Percentiles rank a stretch among this genome's conserved stretches.
Evolutionary conservation across 2,113 vertebrate genomes (phyloP).

Genomic region (Ursus arctos): DNA sequence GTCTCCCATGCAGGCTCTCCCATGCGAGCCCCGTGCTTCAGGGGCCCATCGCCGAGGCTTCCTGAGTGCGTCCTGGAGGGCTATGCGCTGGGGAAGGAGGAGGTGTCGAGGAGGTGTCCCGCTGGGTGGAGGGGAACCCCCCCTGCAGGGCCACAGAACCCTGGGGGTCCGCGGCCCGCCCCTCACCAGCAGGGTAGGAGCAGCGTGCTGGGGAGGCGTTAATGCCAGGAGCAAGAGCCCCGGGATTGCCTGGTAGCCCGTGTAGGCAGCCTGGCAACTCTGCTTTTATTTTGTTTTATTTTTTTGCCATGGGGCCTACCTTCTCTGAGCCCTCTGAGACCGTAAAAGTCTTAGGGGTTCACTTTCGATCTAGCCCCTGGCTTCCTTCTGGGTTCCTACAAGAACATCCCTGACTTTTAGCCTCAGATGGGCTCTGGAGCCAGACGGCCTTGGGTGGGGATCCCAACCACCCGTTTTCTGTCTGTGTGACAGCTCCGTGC

Average conservation of each 20-base stretch:
- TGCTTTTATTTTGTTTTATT: too few relatives aligned
- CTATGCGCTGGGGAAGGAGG: background rate
- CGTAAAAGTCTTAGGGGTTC: background rate
- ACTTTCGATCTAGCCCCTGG: background rate
- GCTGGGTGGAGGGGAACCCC: background rate
- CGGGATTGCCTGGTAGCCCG: too few relatives aligned
- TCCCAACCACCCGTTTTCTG: background rate
- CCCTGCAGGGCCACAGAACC: accelerated
- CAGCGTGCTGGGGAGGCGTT: too few relatives aligned
- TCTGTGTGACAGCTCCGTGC: background rate
- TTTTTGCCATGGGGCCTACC: accelerated
- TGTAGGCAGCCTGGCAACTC: too few relatives aligned
- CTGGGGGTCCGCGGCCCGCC: background rate
- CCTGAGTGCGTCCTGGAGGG: accelerated
- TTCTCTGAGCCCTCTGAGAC: background rate
- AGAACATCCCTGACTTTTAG: background rate
- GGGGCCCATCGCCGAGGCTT: background rate
- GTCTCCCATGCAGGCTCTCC: background rate
- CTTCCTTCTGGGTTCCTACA: background rate
- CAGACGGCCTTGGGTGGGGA: background rate
- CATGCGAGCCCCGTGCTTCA: background rate
- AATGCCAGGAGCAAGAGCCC: background rate
- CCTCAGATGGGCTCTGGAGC: background rate
- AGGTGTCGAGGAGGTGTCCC: background rate
- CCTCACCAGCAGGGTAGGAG: accelerated